These are phyloP conservation scores for Pipistrellus pipistrellus DNA, from an alignment of 2,797 vertebrate species.

Conservation along the genomic window DNA sequence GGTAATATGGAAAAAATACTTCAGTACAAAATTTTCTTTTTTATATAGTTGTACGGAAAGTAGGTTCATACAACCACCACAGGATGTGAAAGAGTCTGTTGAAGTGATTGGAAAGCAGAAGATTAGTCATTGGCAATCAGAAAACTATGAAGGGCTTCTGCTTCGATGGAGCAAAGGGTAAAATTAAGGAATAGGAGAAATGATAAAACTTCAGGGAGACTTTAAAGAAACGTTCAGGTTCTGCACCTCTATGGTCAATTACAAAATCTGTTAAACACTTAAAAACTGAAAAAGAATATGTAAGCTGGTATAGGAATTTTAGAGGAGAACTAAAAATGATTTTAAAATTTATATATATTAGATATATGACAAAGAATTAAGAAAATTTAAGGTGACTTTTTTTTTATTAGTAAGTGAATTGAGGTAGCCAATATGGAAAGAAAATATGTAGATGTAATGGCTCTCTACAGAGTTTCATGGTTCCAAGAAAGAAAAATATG, in stretches of 20 bases:
- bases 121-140: constrained; percentile 33
- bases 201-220: neutral
- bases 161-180: neutral
- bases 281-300: constrained; percentile 17
- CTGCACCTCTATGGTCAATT: constrained; percentile 4
- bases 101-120: constrained; percentile 64
- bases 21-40: constrained; percentile 62
- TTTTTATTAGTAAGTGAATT: constrained; percentile 42
- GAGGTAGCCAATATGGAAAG: neutral
- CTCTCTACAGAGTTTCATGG: neutral
- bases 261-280: constrained; percentile 50
- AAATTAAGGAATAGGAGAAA: constrained; percentile 13
- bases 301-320: constrained; percentile 14
- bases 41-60: constrained; percentile 61
- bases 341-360: neutral
- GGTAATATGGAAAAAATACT: constrained; percentile 56
- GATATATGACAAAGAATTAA: constrained; percentile 5
- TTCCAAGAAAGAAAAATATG: constrained; percentile 2
- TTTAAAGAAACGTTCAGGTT: constrained; percentile 29
- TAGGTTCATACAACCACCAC: constrained; percentile 62
- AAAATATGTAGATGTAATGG: neutral
- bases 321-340: constrained; percentile 3
- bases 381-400: neutral
- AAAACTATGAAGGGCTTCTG: constrained; percentile 48
- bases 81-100: constrained; percentile 19